Evolutionary conservation across 2,113 vertebrate genomes (phyloP), one percentile per base, ranked within the genome.

Genomic region (Pygathrix nemaeus): DNA sequence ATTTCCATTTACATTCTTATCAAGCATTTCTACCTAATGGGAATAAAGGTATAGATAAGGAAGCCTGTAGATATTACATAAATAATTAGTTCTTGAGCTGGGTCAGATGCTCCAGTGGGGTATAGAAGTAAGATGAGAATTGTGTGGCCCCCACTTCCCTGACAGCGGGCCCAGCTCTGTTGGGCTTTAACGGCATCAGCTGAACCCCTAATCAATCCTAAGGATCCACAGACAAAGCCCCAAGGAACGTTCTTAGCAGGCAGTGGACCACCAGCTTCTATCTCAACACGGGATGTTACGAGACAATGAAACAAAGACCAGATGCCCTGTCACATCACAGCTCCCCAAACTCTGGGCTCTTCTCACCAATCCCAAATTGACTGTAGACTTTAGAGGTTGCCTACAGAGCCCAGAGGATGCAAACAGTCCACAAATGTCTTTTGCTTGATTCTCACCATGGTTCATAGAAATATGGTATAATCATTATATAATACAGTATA

Each of bases 81-180:
- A 82, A 45, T 17, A 78, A 68, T 86, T 14, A 30, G n/a, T 91
- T 52, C 43, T 84, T 61, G 45, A 80, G n/a, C 6, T 35, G 11
- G 78, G 32, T 38, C 30, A n/a, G n/a, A 20, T 21, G 38, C 20
- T 73, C 18, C 32, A 12, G 2, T 11, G 30, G 50, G 23, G 27
- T 2, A 12, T 2, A 3, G 50, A 32, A 23, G 43, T 6, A n/a
- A 68, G 50, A 38, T 48, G 59, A n/a, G 11, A 35, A 18, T 55
- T 1, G 11, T 0, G 11, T 30, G 43, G 66, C 2, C 8, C 20
- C 5, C 14, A 1, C 73, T 59, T 40, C 40, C 18, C 72, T 6
- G 8, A 6, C 11, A 57, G 32, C 5, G 17, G 68, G 17, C 16
- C 8, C 11, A 72, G 50, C 13, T 50, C 27, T 2, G 4, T 73